Evolutionary conservation across 2,888 invertebrate species (phyloP).

Genomic region (Pheosia tremula): DNA sequence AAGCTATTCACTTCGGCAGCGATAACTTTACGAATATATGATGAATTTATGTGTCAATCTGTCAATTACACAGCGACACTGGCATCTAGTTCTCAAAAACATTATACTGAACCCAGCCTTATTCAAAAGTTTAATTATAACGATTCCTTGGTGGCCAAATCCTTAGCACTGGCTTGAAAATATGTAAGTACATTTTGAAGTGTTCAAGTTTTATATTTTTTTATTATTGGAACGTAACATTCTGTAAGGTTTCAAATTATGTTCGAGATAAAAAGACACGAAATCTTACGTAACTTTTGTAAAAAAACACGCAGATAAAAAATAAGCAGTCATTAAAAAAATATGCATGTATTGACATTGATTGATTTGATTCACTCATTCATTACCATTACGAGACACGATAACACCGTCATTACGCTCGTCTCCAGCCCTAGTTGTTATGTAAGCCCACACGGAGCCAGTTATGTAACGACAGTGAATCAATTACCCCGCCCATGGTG

Average conservation of each 20-base stretch:
- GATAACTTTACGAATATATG: too few relatives aligned
- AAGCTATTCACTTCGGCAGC: too few relatives aligned
- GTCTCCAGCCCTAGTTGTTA: conserved; percentile 36
- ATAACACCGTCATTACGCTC: conserved; percentile 10
- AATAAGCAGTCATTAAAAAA: conserved; percentile 4
- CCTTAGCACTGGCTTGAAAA: not conserved
- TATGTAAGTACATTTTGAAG: not conserved
- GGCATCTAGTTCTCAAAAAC: too few relatives aligned
- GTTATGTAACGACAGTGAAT: conserved; percentile 67
- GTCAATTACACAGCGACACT: too few relatives aligned
- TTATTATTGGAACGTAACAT: not conserved
- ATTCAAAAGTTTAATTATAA: not conserved
- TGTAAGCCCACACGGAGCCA: conserved; percentile 57
- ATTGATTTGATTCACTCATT: conserved; percentile 29
- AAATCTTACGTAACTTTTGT: not conserved
- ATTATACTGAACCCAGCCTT: not conserved
- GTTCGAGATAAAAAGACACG: not conserved
- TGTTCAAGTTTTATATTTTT: not conserved
- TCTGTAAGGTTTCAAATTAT: not conserved
- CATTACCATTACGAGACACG: conserved; percentile 23
- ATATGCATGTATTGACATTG: conserved; percentile 19
- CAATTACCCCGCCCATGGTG: conserved; percentile 62
- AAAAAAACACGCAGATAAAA: not conserved
- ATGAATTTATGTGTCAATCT: too few relatives aligned
- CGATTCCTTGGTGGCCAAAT: not conserved